Evolutionary conservation across 2,888 invertebrate species (phyloP).

Genomic region (Lycia hirtaria): DNA sequence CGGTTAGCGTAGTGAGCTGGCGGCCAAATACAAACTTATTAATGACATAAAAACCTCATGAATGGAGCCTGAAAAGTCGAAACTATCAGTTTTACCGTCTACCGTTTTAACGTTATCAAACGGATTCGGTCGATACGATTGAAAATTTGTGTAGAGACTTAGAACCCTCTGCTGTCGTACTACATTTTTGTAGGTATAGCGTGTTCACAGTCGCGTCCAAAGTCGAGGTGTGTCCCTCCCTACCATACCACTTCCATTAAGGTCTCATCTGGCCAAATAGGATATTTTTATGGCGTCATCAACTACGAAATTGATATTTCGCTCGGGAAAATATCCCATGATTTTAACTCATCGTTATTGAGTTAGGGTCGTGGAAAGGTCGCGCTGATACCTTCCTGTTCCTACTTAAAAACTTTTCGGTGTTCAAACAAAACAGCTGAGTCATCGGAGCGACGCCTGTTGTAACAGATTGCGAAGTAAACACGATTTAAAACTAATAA

Average conservation of each 20-base stretch:
- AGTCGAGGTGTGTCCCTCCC: slow-evolving; percentile 57
- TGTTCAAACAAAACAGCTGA: slow-evolving; percentile 11
- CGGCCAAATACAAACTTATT: no score
- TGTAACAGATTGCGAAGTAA: slow-evolving; percentile 15
- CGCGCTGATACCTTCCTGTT: not conserved
- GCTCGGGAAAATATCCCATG: slow-evolving; percentile 12
- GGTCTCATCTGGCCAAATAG: slow-evolving; percentile 43
- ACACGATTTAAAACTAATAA: slow-evolving; percentile 13
- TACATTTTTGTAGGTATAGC: slow-evolving; percentile 1
- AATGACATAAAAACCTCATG: no score
- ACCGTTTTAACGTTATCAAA: no score
- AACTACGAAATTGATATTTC: slow-evolving; percentile 35
- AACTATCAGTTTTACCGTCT: no score
- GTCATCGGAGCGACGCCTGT: slow-evolving; percentile 3
- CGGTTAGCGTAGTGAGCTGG: no score
- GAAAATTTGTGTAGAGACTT: no score
- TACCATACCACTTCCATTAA: slow-evolving; percentile 53
- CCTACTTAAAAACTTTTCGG: slow-evolving; percentile 7
- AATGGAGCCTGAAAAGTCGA: no score
- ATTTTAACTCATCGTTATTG: slow-evolving; percentile 4
- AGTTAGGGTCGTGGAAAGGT: slow-evolving; percentile 1
- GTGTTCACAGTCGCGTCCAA: slow-evolving; percentile 37
- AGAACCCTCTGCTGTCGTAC: slow-evolving; percentile 23
- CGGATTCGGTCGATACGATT: no score
- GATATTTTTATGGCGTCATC: slow-evolving; percentile 56